A percentile compares a stretch with the other conserved stretches of the same genome.
phyloP scores from a whole-genome alignment of 2,888 invertebrate genomes.

The Lepidocyrtoides sp. region DNA sequence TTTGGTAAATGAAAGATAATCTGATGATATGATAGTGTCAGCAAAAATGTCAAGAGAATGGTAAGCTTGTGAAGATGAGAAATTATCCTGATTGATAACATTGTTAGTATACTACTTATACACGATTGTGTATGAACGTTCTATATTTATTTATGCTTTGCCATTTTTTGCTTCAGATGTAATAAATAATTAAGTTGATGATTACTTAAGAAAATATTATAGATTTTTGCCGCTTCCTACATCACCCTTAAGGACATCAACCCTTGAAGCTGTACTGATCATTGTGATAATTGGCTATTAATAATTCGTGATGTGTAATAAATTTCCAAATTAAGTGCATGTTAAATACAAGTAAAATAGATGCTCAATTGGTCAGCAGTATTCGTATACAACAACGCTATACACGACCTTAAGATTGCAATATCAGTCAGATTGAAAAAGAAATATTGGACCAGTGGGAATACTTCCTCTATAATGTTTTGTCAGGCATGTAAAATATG shows the following conservation, averaged over 20 bases:
- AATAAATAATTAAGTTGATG: constrained; percentile 39
- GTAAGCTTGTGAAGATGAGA: background rate
- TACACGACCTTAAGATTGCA: background rate
- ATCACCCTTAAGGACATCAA: constrained; percentile 71
- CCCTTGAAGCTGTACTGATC: constrained; percentile 33
- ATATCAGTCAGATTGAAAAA: constrained; percentile 27
- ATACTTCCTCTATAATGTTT: constrained; percentile 51
- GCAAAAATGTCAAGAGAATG: background rate
- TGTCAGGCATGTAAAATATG: constrained; percentile 28
- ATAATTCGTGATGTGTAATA: constrained; percentile 40
- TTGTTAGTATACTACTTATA: background rate
- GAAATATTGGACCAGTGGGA: constrained; percentile 29
- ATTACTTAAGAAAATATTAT: background rate
- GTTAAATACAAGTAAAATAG: constrained; percentile 16
- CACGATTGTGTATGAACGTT: no score
- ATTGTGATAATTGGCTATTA: background rate
- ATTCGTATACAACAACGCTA: background rate
- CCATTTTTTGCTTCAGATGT: background rate
- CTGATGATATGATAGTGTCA: background rate
- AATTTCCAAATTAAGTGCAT: constrained; percentile 54
- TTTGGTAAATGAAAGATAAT: constrained; percentile 10
- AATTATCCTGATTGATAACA: background rate
- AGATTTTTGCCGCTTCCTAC: constrained; percentile 47
- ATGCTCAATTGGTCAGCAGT: background rate
- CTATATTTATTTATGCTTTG: background rate